phyloP scores from a whole-genome alignment of 1,140 invertebrate species.

The Aphaenogaster rudis region DNA sequence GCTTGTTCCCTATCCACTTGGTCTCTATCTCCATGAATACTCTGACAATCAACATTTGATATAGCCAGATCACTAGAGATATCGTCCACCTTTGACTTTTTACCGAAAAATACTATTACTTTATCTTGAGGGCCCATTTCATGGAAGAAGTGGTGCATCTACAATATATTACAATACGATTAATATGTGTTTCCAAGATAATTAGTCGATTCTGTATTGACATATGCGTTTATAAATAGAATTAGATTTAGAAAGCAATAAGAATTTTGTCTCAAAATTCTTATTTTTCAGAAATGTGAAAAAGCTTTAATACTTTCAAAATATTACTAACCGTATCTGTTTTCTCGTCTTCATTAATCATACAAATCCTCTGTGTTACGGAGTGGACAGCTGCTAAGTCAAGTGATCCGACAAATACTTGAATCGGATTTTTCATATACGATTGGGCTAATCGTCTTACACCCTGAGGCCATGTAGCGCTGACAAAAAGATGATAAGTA shows the following conservation, averaged over 20 bases:
- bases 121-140: constrained; percentile 92
- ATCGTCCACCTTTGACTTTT: constrained; percentile 93
- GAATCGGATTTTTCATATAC: constrained; percentile 95
- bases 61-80: constrained; percentile 93
- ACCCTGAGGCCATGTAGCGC: constrained; percentile 95
- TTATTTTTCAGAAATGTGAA: constrained; percentile 30
- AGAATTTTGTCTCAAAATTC: not conserved
- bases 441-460: constrained; percentile 93
- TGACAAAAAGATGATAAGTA: constrained; percentile 77
- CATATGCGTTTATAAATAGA: constrained; percentile 29
- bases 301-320: constrained; percentile 19
- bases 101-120: constrained; percentile 95
- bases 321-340: constrained; percentile 86
- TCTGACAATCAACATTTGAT: constrained; percentile 90
- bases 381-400: constrained; percentile 95
- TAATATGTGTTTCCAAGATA: constrained; percentile 45
- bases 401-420: constrained; percentile 95
- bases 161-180: constrained; percentile 65
- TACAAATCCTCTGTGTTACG: constrained; percentile 92
- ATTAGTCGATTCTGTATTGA: constrained; percentile 11
- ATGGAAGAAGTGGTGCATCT: constrained; percentile 88
- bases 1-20: constrained; percentile 95
- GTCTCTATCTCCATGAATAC: constrained; percentile 96
- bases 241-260: not conserved
- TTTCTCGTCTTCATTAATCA: constrained; percentile 93